Evolutionary conservation across 2,797 vertebrate species (phyloP), one percentile per base, ranked within the genome.

Genomic region (Urosaurus nigricauda): DNA sequence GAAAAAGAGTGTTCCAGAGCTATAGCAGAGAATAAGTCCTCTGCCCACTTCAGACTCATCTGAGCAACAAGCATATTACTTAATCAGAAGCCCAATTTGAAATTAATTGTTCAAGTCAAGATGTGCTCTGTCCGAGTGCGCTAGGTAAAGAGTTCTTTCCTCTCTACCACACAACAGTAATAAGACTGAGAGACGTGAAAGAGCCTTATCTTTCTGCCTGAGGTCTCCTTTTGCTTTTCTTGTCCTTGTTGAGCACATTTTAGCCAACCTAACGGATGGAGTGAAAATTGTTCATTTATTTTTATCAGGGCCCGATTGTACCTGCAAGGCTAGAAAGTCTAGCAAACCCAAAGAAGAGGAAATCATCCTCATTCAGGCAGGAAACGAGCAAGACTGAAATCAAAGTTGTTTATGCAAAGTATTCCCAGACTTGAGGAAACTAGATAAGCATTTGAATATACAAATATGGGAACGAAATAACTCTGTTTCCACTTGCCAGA

Each of bases 241-340:
- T 75, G 68, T 74, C 70, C 58, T 88, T 75, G 80, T 73, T 26
- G 79, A 82, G 56, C 79, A 65, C 79, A 47, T 51, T 51, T 75
- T 63, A 37, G 40, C 26, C 58, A 77, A 26, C 73, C 24, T 4
- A 83, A 75, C 14, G 24, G n/a, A 43, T 17, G 24, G 51, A 63
- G 43, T 12, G 16, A 65, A 77, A 88, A 88, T 24, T 47, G 70
- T 78, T 83, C 80, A 65, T 78, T 88, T 83, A 65, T 68, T 83
- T 88, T 83, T 75, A 83, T 88, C 87, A 17, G 71, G 70, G 51
- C 70, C 56, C 9, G 35, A 51, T 75, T 83, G n/a, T 77, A 83
- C 71, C 58, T 77, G 37, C 47, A 56, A 77, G 43, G 71, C 73
- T 78, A 63, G 37, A 35, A 73, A 65, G 70, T 65, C 71, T 17